Conservation (phyloP, 2,113 vertebrate genomes). For the Pedionomus torquatus region DNA sequence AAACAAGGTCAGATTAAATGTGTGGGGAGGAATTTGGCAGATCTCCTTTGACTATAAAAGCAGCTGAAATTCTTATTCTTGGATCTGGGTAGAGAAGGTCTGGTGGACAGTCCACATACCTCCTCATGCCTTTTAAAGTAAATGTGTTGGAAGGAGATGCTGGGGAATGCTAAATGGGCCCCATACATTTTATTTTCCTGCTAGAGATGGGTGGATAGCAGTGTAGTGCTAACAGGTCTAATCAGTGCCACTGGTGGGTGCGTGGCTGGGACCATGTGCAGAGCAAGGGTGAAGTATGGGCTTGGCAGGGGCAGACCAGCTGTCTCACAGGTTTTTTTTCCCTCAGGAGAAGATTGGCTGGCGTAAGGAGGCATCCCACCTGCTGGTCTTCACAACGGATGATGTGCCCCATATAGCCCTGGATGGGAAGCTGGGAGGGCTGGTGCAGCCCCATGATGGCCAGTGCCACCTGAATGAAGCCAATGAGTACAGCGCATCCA, state of each 20-base stretch:
- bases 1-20: slow-evolving; percentile 52
- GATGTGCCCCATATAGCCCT: slow-evolving; percentile 95
- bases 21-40: slow-evolving; percentile 54
- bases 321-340: slow-evolving; percentile 1
- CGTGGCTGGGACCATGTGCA: not conserved
- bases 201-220: not conserved
- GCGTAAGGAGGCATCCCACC: slow-evolving; percentile 93
- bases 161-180: not conserved
- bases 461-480: slow-evolving; percentile 88
- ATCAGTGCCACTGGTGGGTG: not conserved
- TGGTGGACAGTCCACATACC: slow-evolving; percentile 16
- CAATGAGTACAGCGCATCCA: slow-evolving; percentile 90
- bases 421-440: slow-evolving; percentile 91
- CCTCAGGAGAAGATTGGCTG: slow-evolving; percentile 91
- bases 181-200: not conserved
- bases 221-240: not conserved
- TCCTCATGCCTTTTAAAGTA: not conserved
- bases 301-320: not conserved
- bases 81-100: slow-evolving; percentile 9
- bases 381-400: slow-evolving; percentile 93
- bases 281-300: not conserved
- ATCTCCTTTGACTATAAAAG: slow-evolving; percentile 36
- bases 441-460: slow-evolving; percentile 95
- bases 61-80: slow-evolving; percentile 48
- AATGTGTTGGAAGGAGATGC: not conserved